phyloP scores from a whole-genome alignment of 2,888 invertebrate species.

The Taphrorychus bicolor region DNA sequence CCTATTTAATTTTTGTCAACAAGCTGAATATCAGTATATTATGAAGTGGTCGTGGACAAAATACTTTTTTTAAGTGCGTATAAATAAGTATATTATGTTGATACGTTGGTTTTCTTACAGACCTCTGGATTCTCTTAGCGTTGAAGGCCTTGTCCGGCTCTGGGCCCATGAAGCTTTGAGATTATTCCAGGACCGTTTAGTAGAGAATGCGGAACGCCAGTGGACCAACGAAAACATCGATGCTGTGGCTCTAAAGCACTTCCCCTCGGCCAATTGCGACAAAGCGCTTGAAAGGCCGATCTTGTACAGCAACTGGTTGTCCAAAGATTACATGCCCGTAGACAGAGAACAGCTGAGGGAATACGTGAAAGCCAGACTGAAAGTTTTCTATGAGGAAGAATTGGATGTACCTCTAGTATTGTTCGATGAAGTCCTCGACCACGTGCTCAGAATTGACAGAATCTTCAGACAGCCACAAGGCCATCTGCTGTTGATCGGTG shows the following conservation, averaged over 20 bases:
- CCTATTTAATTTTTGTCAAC: no score
- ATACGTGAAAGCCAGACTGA: constrained; percentile 95
- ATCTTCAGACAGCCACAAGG: constrained; percentile 99
- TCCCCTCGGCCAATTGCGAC: constrained; percentile 74
- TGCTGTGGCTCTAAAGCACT: constrained; percentile 89
- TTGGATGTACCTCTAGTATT: constrained; percentile 97
- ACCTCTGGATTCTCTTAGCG: constrained; percentile 88
- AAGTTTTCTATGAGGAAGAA: constrained; percentile 99
- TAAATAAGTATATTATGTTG: no score
- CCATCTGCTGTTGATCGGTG: constrained; percentile 95
- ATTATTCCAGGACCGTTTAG: constrained; percentile 94
- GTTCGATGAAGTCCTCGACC: constrained; percentile 99
- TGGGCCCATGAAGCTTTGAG: constrained; percentile 99
- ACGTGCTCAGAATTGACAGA: constrained; percentile 97
- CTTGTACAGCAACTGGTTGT: constrained; percentile 98
- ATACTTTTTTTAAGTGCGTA: no score
- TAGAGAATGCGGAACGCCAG: constrained; percentile 90
- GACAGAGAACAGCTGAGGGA: constrained; percentile 93
- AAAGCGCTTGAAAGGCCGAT: constrained; percentile 92
- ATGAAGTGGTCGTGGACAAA: neutral
- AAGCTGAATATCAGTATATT: no score
- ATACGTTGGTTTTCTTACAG: no score
- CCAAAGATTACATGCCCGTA: constrained; percentile 97
- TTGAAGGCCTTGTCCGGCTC: constrained; percentile 95
- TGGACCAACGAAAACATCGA: constrained; percentile 99